Base-by-base conservation (phyloP, 2,888 invertebrate genomes). In the Baronia brevicornis region DNA sequence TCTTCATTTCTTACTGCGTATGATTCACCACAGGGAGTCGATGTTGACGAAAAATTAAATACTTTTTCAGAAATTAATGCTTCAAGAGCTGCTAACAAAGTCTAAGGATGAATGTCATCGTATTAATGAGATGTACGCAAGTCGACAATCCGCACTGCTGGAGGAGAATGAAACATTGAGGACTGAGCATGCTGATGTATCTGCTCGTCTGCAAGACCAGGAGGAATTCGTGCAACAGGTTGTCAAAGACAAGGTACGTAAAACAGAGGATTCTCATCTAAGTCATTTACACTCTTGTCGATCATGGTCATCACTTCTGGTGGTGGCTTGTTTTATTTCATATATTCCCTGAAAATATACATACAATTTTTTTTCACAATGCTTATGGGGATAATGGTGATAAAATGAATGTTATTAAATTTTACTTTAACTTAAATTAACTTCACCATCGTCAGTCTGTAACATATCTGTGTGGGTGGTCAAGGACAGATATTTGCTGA, bases 81-180 rank as follows among this genome's bases (percentile, higher is more conserved):
- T 82, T 0, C 70, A 75, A 62, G 82, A 79, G 42, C 51, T 66
- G 2, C 54, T 82, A 2, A 44, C 60, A 0, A 68, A 72, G 29
- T 82, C 80, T 0, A 80, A 74, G 29, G 74, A 64, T 11, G 82
- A 84, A 26, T 82, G 80, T 37, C 82, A 82, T 45, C 72, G 75
- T 28, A 82, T 82, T 44, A 82, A 84, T 54, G 82, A 80, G 45
- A 77, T 78, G 75, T 84, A 82, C 46, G 74, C 79, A 5, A 42
- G 60, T 11, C 55, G 82, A 0, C 82, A 84, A 51, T 54, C 67
- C 0, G 59, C 64, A 0, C 44, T 84, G 5, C 48, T 73, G 1
- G 74, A 72, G 28, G 58, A 75, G 47, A 74, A 72, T 38, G 84
- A 82, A 41, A 51, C 60, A 0, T 46, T 79, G 21, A 54, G 58